A percentile compares a stretch with the other conserved stretches of the same genome.
Evolutionary conservation across 1,140 invertebrate species (phyloP).

Genomic region (Scaptodrosophila lebanonensis): DNA sequence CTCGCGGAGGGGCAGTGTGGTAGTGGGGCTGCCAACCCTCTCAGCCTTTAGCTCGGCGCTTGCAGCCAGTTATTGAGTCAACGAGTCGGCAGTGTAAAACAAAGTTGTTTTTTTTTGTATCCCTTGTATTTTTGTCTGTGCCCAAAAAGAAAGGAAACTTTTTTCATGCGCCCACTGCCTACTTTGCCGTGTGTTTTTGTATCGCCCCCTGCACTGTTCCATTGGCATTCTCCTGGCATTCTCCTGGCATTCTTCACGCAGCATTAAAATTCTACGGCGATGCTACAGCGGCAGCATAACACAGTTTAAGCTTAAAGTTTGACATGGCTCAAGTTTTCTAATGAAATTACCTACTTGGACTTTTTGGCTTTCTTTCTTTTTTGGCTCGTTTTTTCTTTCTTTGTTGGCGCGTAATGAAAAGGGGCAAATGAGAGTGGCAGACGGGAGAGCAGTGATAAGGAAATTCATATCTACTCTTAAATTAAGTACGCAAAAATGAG

Average conservation of each 20-base stretch:
- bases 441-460: slow-evolving; percentile 40
- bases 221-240: neutral
- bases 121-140: slow-evolving; percentile 4
- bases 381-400: neutral
- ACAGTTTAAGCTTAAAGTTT: slow-evolving; percentile 72
- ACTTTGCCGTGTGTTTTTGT: slow-evolving; percentile 20
- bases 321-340: slow-evolving; percentile 76
- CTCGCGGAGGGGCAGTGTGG: too few species aligned
- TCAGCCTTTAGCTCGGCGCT: neutral
- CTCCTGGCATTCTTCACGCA: slow-evolving; percentile 53
- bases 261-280: slow-evolving; percentile 66
- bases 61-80: slow-evolving; percentile 63
- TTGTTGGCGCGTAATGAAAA: slow-evolving; percentile 54
- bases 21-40: too few species aligned
- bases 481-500: slow-evolving; percentile 75
- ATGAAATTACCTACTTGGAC: slow-evolving; percentile 74
- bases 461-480: slow-evolving; percentile 64
- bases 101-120: slow-evolving; percentile 47
- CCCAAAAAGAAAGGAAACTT: slow-evolving; percentile 49
- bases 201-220: neutral
- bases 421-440: slow-evolving; percentile 33
- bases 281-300: neutral
- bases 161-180: slow-evolving; percentile 48
- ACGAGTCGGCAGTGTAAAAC: slow-evolving; percentile 63
- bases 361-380: slow-evolving; percentile 33